Base-by-base conservation (phyloP, 2,888 invertebrate species). In the Portevinia maculata region DNA sequence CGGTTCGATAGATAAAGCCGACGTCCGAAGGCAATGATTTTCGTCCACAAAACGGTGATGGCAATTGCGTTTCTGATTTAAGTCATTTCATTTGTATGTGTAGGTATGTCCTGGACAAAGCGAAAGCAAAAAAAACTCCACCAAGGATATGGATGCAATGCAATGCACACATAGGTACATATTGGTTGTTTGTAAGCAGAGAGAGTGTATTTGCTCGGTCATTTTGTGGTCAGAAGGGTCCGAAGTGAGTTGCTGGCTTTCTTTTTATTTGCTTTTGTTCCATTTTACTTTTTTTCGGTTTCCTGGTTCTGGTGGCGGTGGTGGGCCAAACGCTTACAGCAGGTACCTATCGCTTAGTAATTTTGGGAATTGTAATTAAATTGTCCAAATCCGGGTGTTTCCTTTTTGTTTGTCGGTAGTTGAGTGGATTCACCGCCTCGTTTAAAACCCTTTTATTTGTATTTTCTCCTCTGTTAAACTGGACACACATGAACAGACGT, bases 1-100 rank as follows among this genome's bases (percentile, higher is more conserved):
- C 69, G 76, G 69, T 76, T 70, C 55, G 76, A 76, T 76, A 70
- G 70, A 50, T 70, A 55, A 64, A 55, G 46, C 37, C 37, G 32
- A n/a, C 37, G 24, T 8, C 37, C 41, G 55, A 24, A 41, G 62
- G 57, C 37, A 69, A 69, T 59, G 60, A 60, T 46, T 73, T 64
- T 48, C 46, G 46, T 55, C 34, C 62, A 60, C 60, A 55, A 53
- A 75, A 57, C 30, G 28, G 21, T 32, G 55, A 34, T 59, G 69
- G 44, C 59, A 41, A 44, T 44, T 41, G 59, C 11, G 24, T 39
- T 19, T 28, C 44, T 21, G 24, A 52, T 53, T 46, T 59, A 19
- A 13, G 5, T 11, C 53, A 21, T 60, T 67, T 67, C 28, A 4
- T 1, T n/a, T 44, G n/a, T 28, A 9, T 30, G 5, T 24, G 15